Evolutionary conservation across 2,113 vertebrate species (phyloP), one percentile per base, ranked within the genome.

Genomic region (Cebus imitator): DNA sequence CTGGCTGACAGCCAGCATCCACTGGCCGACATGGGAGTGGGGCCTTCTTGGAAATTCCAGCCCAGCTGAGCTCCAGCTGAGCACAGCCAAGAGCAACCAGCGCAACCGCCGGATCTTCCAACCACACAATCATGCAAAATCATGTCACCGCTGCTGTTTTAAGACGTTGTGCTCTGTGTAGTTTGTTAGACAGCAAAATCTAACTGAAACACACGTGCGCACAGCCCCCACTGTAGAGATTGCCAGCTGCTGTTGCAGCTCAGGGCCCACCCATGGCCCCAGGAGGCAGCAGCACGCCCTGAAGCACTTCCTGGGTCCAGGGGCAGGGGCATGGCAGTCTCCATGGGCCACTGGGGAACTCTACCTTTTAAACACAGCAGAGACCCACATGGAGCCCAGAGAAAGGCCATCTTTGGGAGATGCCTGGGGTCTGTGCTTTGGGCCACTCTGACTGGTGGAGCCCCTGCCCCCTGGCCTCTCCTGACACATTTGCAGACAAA

Each of bases 141-240:
- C 18, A 68, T 16, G 40, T 21, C 25, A 40, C 9, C 25, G 23
- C 9, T n/a, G 23, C n/a, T 80, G 43, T 50, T 23, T 23, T 57
- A 37, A 81, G 57, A 45, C 52, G 23, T 18, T 7, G n/a, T 25
- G 17, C 66, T 50, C 23, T 16, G n/a, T 10, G 32, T 18, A 23
- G 48, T 18, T 43, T 81, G 61, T 78, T 43, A 80, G 12, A 30
- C 6, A 64, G 48, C 17, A 45, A 35, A 30, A 58, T 17, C 10
- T n/a, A 84, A 32, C 27, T 8, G 43, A 45, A 61, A 78, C 37
- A 13, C 14, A 18, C 0, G n/a, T 0, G 1, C 18, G 32, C 43
- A 80, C 40, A 30, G 8, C 8, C n/a, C 27, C 50, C 35, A 27
- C 37, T 7, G 14, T 16, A 27, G 82, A 40, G 40, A 32, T 52